Base-by-base conservation (phyloP, 2,113 vertebrate species). In the Myocastor coypus region DNA sequence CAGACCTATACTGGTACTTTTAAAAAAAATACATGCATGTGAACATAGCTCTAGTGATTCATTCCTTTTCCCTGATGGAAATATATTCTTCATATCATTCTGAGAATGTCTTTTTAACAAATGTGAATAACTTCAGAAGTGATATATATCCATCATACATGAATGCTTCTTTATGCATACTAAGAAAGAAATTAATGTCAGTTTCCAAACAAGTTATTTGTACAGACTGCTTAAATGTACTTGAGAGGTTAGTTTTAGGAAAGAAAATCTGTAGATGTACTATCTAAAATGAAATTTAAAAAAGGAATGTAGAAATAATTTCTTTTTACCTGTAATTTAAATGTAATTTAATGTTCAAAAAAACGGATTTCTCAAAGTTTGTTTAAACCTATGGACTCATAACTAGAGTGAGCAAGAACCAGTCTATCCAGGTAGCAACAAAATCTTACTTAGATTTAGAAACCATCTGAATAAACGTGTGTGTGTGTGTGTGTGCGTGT, bases 221-320 rank as follows among this genome's bases (percentile, higher is more conserved):
- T 22, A 7, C 26, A 90, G 24, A 91, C 11, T 87, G 16, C 26
- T 88, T 69, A 22, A 85, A 52, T 61, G 37, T 59, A 84, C 12
- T 42, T 87, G 24, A 57, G 50, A 94, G 88, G 40, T 63, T 84
- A 46, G 42, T 92, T 94, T 68, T 84, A 24, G n/a, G 77, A 81
- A 95, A 81, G 46, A 26, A 90, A 91, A 92, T 0, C 63, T 83
- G 12, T 9, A 83, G 46, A 90, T 34, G 94, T 7, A 63, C 4
- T 89, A n/a, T 68, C 68, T 87, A 94, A 80, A 75, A 73, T 87
- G 95, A 71, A 95, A 89, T 52, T 26, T 63, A 81, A 64, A 59
- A 93, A 94, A 89, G 20, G 3, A 92, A 87, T 34, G 10, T 34
- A 57, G 63, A 83, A 87, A 94, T 19, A 94, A 81, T 91, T 63